A percentile compares a stretch with the other conserved stretches of the same genome.
Evolutionary conservation across 2,797 vertebrate genomes (phyloP).

Genomic region (Malacoctenus gilli): DNA sequence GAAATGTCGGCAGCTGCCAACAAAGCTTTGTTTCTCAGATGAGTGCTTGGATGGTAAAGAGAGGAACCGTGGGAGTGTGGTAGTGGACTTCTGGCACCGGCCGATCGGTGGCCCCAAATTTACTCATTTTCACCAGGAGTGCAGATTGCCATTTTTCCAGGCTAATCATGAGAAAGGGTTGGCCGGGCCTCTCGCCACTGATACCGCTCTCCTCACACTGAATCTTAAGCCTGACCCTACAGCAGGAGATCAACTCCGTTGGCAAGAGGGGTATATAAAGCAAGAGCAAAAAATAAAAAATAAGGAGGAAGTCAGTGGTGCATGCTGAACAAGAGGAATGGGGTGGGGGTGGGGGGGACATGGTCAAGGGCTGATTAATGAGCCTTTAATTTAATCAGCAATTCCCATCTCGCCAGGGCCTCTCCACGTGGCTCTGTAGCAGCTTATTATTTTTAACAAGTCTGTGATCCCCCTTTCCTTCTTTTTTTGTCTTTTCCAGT

Average conservation of each 20-base stretch:
- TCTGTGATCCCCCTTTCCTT: slow-evolving; percentile 82
- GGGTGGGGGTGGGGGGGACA: slow-evolving; percentile 81
- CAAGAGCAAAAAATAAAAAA: neutral
- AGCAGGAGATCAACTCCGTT: slow-evolving; percentile 51
- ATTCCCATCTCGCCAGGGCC: slow-evolving; percentile 83
- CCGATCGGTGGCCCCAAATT: slow-evolving; percentile 32
- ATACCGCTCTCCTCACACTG: slow-evolving; percentile 36
- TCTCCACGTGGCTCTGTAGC: slow-evolving; percentile 85
- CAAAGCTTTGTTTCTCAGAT: slow-evolving; percentile 39
- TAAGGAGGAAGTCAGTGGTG: slow-evolving; percentile 62
- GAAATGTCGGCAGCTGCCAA: slow-evolving; percentile 22
- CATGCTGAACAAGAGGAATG: slow-evolving; percentile 81
- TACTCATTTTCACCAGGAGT: slow-evolving; percentile 42
- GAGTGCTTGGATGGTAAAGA: slow-evolving; percentile 13
- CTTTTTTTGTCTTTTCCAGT: slow-evolving; percentile 43
- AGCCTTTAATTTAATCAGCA: slow-evolving; percentile 94
- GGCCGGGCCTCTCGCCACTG: slow-evolving; percentile 34
- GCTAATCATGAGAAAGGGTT: slow-evolving; percentile 48
- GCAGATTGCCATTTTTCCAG: slow-evolving; percentile 58
- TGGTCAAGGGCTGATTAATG: slow-evolving; percentile 89
- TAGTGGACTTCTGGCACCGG: slow-evolving; percentile 24
- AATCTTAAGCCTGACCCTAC: slow-evolving; percentile 63
- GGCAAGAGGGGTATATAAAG: slow-evolving; percentile 30
- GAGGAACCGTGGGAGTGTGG: neutral
- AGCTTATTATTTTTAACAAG: slow-evolving; percentile 92